phyloP scores from a whole-genome alignment of 2,797 vertebrate species.

The Chaetophractus vellerosus region DNA sequence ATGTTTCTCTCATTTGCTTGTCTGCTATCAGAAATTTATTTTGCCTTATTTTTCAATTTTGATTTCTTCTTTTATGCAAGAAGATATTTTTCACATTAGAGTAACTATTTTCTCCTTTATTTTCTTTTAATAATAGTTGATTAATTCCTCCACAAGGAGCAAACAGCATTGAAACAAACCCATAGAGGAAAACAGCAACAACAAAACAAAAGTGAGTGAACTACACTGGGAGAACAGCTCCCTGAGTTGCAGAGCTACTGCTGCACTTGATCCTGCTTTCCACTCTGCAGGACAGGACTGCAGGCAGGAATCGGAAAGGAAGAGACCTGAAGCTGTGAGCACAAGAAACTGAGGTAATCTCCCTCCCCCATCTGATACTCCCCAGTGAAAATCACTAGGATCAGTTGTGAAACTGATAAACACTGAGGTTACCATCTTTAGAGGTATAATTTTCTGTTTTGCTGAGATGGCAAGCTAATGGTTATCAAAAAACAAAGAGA shows the following conservation, averaged over 20 bases:
- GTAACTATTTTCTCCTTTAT: background rate
- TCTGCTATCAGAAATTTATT: conserved; percentile 32
- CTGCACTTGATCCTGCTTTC: background rate
- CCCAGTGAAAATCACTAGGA: background rate
- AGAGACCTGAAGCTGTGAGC: background rate
- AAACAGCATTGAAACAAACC: background rate
- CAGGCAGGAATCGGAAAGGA: background rate
- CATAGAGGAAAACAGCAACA: no score
- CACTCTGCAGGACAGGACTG: accelerated
- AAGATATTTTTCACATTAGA: background rate
- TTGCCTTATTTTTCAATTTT: conserved; percentile 58
- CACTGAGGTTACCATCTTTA: background rate
- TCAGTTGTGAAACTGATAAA: background rate
- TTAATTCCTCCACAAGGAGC: background rate
- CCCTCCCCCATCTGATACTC: background rate
- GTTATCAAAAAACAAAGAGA: background rate
- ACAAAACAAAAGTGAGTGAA: background rate
- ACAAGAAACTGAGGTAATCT: background rate
- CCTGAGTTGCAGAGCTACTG: no score
- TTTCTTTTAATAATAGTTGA: conserved; percentile 18
- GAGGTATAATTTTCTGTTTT: background rate
- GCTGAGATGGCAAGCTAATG: background rate
- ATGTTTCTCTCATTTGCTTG: conserved; percentile 62
- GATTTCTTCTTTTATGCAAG: background rate
- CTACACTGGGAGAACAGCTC: accelerated